Base-by-base conservation (phyloP, 2,113 vertebrate species). In the Bombycilla garrulus region DNA sequence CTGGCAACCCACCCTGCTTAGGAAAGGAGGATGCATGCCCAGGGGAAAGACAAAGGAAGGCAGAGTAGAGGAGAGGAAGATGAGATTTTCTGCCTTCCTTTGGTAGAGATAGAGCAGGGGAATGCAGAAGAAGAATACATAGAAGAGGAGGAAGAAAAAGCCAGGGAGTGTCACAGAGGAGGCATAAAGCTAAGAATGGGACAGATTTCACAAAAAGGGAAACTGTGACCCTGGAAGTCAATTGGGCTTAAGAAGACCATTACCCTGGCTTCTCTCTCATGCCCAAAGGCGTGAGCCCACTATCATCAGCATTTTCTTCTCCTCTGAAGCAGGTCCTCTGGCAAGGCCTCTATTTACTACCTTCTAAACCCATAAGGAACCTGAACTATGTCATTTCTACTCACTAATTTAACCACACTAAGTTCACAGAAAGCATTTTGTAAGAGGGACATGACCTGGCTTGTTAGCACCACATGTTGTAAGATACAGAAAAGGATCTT, bases 401-500 rank as follows among this genome's bases (percentile, higher is more conserved):
- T 95, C 67, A 6, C 72, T 92, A 92, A 78, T 94, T 96, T 94
- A 89, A 80, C 85, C 86, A 88, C 71, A 44, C 73, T 45, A 57
- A 88, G 87, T 33, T 70, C 70, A 97, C 81, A 83, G 74, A 95
- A 88, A 87, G 89, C 69, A 51, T 87, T 97, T 96, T 87, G 50
- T 86, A 28, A 8, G 40, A 86, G 92, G 96, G 91, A 96, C 51
- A 56, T 35, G 90, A 92, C 65, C 70, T 92, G 69, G 58, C 84
- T 96, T 96, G 85, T 96, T 95, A 94, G 81, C 96, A 92, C 92
- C 81, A 95, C 62, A 93, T 92, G 71, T 93, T 90, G 70, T 94
- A 95, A 97, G 95, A 97, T 94, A 97, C 78, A 97, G 95, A 97
- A 97, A 97, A 97, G 94, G 82, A 92, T 92, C 93, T 96, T 96